These are phyloP conservation scores for Microplitis deprimator DNA, from an alignment of 2,888 invertebrate genomes.

Conservation along the genomic window DNA sequence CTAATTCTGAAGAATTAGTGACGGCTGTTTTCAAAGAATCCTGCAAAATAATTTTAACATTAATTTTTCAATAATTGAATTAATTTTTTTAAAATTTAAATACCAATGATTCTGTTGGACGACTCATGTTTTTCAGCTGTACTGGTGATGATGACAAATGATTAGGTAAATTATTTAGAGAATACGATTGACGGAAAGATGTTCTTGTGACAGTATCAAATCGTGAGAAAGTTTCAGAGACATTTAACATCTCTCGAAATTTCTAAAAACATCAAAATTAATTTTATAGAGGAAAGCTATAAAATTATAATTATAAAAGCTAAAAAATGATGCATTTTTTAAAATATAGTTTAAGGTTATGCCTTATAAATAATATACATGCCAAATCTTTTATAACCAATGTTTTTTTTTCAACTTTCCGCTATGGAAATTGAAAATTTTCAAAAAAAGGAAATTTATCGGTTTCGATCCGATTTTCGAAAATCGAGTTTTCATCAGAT, in stretches of 20 bases:
- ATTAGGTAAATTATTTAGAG: slow-evolving; percentile 65
- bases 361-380: too few species aligned
- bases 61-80: slow-evolving; percentile 2
- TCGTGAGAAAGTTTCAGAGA: slow-evolving; percentile 72
- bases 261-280: slow-evolving; percentile 72
- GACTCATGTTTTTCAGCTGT: slow-evolving; percentile 55
- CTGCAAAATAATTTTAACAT: slow-evolving; percentile 50
- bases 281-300: slow-evolving; percentile 10
- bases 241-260: slow-evolving; percentile 76
- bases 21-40: slow-evolving; percentile 62
- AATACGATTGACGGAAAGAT: slow-evolving; percentile 67
- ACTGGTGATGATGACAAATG: slow-evolving; percentile 63
- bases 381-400: too few species aligned
- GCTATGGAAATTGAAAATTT: too few species aligned
- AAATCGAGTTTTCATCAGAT: too few species aligned
- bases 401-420: too few species aligned
- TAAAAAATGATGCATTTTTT: too few species aligned
- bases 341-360: too few species aligned
- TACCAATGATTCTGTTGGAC: slow-evolving; percentile 60
- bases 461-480: too few species aligned
- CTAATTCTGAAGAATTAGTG: slow-evolving; percentile 66
- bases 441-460: too few species aligned
- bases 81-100: slow-evolving; percentile 3
- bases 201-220: slow-evolving; percentile 66
- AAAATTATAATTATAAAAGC: background rate